A percentile compares a stretch with the other conserved stretches of the same genome.
Conservation (phyloP, 2,113 vertebrate species). For the Probosciger aterrimus region DNA sequence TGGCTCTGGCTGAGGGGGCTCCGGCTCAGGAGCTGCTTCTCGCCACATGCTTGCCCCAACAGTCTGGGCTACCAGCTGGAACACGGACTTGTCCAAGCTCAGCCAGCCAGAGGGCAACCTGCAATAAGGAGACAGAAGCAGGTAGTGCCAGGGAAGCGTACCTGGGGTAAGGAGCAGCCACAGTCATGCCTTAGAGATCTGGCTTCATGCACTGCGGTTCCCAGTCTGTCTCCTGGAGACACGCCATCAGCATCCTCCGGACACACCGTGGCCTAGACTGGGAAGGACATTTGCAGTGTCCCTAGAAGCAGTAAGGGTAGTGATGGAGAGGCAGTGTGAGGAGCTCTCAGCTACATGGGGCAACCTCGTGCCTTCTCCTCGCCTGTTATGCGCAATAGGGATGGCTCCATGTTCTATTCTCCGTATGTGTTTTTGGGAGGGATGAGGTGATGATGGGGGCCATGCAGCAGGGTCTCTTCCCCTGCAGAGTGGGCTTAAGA, state of each 20-base stretch:
- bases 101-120: constrained; percentile 94
- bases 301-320: neutral
- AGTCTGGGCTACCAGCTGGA: constrained; percentile 86
- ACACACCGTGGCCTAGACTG: neutral
- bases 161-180: fast-evolving
- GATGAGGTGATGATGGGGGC: neutral
- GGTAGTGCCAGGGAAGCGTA: fast-evolving
- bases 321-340: neutral
- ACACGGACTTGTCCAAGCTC: constrained; percentile 85
- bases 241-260: neutral
- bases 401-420: neutral
- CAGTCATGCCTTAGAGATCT: neutral
- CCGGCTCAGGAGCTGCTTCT: constrained; percentile 62
- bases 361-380: neutral
- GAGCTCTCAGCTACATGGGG: neutral
- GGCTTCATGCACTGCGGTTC: fast-evolving
- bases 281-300: neutral
- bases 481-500: neutral
- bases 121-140: neutral
- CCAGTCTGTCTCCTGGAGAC: neutral
- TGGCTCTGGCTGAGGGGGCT: neutral
- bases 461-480: neutral
- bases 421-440: neutral
- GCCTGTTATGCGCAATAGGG: neutral
- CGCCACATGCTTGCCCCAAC: constrained; percentile 79